Conservation (phyloP, 2,888 invertebrate species). For the Axea sp. region DNA sequence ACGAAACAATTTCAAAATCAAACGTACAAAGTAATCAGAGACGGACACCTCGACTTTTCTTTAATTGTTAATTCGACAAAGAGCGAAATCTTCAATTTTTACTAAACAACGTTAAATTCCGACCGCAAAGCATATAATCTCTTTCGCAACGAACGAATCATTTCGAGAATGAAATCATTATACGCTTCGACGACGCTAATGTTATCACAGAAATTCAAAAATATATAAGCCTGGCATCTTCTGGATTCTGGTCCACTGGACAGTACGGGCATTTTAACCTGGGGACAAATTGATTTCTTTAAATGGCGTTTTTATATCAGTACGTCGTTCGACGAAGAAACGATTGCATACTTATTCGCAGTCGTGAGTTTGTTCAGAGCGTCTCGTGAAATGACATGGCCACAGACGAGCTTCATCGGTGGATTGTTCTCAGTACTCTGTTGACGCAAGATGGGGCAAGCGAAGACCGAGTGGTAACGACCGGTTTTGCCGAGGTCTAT, state of each 20-base stretch:
- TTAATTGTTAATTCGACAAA: too few relatives aligned
- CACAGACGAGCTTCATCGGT: conserved; percentile 97
- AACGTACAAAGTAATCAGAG: too few relatives aligned
- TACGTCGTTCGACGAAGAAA: conserved; percentile 64
- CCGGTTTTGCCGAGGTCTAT: conserved; percentile 94
- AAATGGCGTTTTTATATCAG: conserved; percentile 73
- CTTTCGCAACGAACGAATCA: too few relatives aligned
- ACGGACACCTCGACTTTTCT: too few relatives aligned
- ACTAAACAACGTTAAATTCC: too few relatives aligned
- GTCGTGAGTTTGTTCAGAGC: conserved; percentile 96
- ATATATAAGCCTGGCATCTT: conserved; percentile 94
- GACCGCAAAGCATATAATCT: too few relatives aligned
- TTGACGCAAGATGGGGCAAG: conserved; percentile 98
- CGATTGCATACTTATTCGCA: conserved; percentile 89
- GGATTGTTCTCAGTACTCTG: conserved; percentile 98
- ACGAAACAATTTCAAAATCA: too few relatives aligned
- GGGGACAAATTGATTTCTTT: conserved; percentile 79
- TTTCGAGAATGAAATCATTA: too few relatives aligned
- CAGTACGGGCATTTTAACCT: conserved; percentile 99
- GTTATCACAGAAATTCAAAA: conserved; percentile 84
- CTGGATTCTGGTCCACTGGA: conserved; percentile 96
- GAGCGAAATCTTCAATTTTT: too few relatives aligned
- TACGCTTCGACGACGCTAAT: conserved; percentile 31
- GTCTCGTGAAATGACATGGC: conserved; percentile 98
- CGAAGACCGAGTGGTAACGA: conserved; percentile 98